Conservation (phyloP, 1,140 invertebrate species). For the Oedothorax gibbosus region DNA sequence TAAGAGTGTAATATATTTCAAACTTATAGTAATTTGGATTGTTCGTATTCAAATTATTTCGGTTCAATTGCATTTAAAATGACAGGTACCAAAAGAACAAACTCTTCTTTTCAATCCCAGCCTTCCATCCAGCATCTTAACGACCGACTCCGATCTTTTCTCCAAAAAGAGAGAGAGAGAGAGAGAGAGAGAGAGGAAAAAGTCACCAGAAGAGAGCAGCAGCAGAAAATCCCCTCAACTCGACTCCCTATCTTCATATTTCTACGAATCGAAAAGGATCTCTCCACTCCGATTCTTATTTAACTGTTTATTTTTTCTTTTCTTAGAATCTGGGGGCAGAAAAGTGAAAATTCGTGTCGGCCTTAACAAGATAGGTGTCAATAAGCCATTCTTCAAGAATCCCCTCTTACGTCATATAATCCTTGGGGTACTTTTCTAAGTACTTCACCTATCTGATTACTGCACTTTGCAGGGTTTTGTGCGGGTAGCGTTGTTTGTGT, state of each 20-base stretch:
- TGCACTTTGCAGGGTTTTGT: too few relatives aligned
- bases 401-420: too few relatives aligned
- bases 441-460: too few relatives aligned
- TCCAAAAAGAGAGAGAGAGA: too few relatives aligned
- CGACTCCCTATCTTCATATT: constrained; percentile 29
- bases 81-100: too few relatives aligned
- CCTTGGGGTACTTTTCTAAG: too few relatives aligned
- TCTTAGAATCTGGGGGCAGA: not conserved
- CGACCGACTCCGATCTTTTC: not conserved
- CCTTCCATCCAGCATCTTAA: not conserved
- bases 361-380: constrained; percentile 49
- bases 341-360: constrained; percentile 52
- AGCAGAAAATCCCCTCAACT: too few relatives aligned
- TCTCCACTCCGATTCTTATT: not conserved
- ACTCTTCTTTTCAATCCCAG: not conserved
- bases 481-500: too few relatives aligned
- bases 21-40: not conserved
- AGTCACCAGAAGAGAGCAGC: too few relatives aligned
- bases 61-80: too few relatives aligned
- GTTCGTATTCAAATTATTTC: not conserved
- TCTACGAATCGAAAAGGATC: constrained; percentile 6
- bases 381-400: not conserved
- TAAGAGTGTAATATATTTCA: too few relatives aligned
- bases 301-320: not conserved
- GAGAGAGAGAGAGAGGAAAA: too few relatives aligned